These are phyloP conservation scores for Zapus hudsonius DNA, from an alignment of 2,113 vertebrate species.

Conservation along the genomic window DNA sequence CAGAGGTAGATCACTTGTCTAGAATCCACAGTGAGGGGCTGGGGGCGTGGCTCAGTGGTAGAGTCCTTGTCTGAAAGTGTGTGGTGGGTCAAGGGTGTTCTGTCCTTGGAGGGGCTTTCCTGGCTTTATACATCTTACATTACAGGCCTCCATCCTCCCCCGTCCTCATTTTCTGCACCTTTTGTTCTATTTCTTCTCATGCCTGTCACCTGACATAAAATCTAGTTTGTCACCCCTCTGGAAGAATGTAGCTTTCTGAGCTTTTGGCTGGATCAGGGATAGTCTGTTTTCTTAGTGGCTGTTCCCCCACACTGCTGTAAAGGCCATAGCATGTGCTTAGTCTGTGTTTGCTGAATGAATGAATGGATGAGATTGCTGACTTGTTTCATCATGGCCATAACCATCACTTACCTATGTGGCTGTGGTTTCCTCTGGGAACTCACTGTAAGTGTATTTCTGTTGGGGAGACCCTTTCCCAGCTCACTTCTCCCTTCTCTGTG, in stretches of 20 bases:
- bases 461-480: not conserved
- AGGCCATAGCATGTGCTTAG: not conserved
- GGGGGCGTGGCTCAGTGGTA: not conserved
- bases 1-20: not conserved
- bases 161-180: not conserved
- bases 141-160: too few relatives aligned
- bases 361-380: not conserved
- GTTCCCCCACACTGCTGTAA: not conserved
- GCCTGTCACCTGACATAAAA: not conserved
- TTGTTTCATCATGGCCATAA: not conserved
- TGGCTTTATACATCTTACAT: not conserved
- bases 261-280: slow-evolving; percentile 1
- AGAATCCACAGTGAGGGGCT: not conserved
- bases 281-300: not conserved
- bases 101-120: not conserved
- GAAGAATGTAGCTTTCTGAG: not conserved
- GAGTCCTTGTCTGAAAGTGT: not conserved
- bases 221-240: not conserved
- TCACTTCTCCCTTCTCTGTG: not conserved
- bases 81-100: not conserved
- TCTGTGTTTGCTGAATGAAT: not conserved
- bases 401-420: not conserved
- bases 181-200: not conserved
- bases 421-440: not conserved
- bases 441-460: not conserved